Evolutionary conservation across 2,888 invertebrate genomes (phyloP).

Genomic region (Coenonympha arcania): DNA sequence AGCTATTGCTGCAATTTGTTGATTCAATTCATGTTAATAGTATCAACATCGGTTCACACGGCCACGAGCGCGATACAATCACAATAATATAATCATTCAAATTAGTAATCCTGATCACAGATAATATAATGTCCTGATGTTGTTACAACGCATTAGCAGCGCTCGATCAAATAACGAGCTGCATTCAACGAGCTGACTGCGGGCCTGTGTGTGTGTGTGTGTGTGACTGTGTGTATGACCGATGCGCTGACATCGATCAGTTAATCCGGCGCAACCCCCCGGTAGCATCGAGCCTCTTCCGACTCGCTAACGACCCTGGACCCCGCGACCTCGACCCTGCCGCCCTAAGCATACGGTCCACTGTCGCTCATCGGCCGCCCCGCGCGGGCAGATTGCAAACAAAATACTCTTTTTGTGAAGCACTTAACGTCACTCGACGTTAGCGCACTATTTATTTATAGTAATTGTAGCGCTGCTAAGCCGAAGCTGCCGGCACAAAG

Average conservation of each 20-base stretch:
- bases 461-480: slow-evolving; percentile 60
- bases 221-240: not conserved
- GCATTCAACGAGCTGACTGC: not conserved
- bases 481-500: slow-evolving; percentile 41
- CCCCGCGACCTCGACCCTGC: slow-evolving; percentile 2
- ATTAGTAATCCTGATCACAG: not conserved
- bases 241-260: slow-evolving; percentile 40
- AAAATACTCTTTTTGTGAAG: slow-evolving; percentile 50
- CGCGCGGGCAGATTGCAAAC: slow-evolving; percentile 29
- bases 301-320: slow-evolving; percentile 26
- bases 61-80: too few relatives aligned
- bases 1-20: too few relatives aligned
- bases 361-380: not conserved
- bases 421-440: slow-evolving; percentile 61
- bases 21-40: too few relatives aligned
- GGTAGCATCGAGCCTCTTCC: slow-evolving; percentile 28
- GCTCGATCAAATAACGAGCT: not conserved
- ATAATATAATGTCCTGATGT: too few relatives aligned
- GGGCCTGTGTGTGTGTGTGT: not conserved
- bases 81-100: too few relatives aligned
- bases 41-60: not conserved
- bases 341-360: not conserved
- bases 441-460: slow-evolving; percentile 58
- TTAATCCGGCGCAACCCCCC: slow-evolving; percentile 40
- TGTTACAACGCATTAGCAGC: not conserved